Percentiles rank a stretch among this genome's conserved stretches.
Evolutionary conservation across 2,113 vertebrate species (phyloP).

Genomic region (Entosphenus tridentatus): DNA sequence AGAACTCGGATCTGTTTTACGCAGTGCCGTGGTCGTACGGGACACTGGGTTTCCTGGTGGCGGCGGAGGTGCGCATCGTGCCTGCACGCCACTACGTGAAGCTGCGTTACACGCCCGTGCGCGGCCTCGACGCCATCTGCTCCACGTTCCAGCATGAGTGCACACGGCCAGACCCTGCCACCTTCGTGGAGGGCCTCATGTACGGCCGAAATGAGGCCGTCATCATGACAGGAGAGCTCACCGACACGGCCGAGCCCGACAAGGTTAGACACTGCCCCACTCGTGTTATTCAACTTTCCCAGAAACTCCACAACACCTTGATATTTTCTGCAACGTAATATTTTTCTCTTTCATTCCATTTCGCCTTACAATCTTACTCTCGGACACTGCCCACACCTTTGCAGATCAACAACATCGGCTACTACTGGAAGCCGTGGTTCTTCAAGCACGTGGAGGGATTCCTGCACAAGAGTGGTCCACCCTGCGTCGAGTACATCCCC

Average conservation of each 20-base stretch:
- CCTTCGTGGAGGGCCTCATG: slow-evolving; percentile 73
- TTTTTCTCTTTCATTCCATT: not conserved
- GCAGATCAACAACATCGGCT: slow-evolving; percentile 68
- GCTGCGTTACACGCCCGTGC: slow-evolving; percentile 47
- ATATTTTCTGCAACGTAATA: too few species aligned
- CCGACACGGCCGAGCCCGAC: slow-evolving; percentile 39
- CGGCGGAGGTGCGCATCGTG: slow-evolving; percentile 77
- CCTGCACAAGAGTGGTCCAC: slow-evolving; percentile 19
- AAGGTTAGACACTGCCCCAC: slow-evolving; percentile 29
- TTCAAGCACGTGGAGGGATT: slow-evolving; percentile 72
- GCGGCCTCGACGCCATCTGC: slow-evolving; percentile 57
- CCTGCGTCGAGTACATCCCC: slow-evolving; percentile 61
- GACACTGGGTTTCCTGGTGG: slow-evolving; percentile 84
- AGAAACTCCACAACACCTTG: too few species aligned
- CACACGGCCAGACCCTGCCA: slow-evolving; percentile 15
- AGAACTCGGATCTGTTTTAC: slow-evolving; percentile 87
- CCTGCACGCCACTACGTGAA: slow-evolving; percentile 59
- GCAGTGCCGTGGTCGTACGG: slow-evolving; percentile 95
- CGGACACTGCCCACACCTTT: slow-evolving; percentile 8
- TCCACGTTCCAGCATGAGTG: slow-evolving; percentile 47
- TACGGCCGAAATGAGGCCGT: slow-evolving; percentile 62
- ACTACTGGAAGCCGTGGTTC: slow-evolving; percentile 91
- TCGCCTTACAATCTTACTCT: not conserved
- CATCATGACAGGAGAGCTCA: slow-evolving; percentile 80
- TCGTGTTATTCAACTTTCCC: too few species aligned